Conservation (phyloP, 2,797 vertebrate species). For the Eulemur mongoz region DNA sequence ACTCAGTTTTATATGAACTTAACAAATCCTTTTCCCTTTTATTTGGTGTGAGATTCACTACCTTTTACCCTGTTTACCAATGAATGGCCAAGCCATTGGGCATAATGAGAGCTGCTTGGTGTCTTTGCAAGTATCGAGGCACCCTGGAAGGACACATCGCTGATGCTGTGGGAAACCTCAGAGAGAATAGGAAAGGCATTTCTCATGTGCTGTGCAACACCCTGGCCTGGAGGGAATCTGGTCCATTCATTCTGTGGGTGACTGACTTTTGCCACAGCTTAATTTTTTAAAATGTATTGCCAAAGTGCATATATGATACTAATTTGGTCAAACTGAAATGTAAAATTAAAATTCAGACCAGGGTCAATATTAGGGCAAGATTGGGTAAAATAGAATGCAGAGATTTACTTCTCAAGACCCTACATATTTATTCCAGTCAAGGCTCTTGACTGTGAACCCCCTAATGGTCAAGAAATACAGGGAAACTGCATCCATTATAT, state of each 20-base stretch:
- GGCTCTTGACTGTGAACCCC: not conserved
- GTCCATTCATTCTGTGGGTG: not conserved
- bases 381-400: not conserved
- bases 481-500: not conserved
- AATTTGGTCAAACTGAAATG: not conserved
- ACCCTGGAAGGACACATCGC: not conserved
- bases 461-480: not conserved
- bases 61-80: not conserved
- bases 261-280: not conserved
- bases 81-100: not conserved
- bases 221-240: not conserved
- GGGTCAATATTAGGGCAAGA: not conserved
- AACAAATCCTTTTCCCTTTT: slow-evolving; percentile 52
- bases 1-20: slow-evolving; percentile 12
- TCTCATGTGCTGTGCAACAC: too few species aligned
- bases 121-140: not conserved
- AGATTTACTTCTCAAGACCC: not conserved
- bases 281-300: not conserved
- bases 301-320: not conserved
- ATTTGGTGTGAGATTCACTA: not conserved
- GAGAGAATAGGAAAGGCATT: not conserved
- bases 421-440: not conserved
- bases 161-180: not conserved
- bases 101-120: not conserved
- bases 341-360: not conserved